Evolutionary conservation across 1,140 invertebrate species (phyloP).

Genomic region (Campoletis sonorensis): DNA sequence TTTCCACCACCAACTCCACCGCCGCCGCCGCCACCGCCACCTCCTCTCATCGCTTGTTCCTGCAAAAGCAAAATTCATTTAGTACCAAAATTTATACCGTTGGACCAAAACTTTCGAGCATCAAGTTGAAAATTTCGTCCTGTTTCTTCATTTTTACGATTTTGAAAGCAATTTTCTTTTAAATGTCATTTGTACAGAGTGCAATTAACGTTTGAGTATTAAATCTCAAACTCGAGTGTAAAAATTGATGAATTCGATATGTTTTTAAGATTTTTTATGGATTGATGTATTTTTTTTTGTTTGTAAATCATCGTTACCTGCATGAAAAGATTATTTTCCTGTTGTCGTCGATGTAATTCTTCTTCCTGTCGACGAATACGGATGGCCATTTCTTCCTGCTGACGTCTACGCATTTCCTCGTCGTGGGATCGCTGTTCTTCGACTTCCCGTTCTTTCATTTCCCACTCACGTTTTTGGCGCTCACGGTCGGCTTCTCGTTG

Average conservation of each 20-base stretch:
- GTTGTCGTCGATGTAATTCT: conserved; percentile 86
- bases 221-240: too few relatives aligned
- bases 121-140: too few relatives aligned
- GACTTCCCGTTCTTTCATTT: conserved; percentile 89
- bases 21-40: conserved; percentile 55
- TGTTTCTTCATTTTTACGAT: too few relatives aligned
- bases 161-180: too few relatives aligned
- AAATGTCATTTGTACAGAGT: too few relatives aligned
- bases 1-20: conserved; percentile 63
- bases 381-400: conserved; percentile 85
- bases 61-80: conserved; percentile 56
- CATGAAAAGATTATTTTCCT: conserved; percentile 89
- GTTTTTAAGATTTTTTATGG: too few relatives aligned
- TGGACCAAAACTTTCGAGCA: neutral
- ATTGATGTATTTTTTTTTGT: neutral
- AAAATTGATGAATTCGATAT: too few relatives aligned
- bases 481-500: conserved; percentile 92
- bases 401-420: conserved; percentile 83
- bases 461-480: conserved; percentile 91
- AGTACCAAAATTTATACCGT: neutral
- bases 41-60: conserved; percentile 73
- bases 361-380: conserved; percentile 88
- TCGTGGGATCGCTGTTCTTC: conserved; percentile 88
- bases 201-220: too few relatives aligned
- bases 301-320: conserved; percentile 76